These are phyloP conservation scores for Aythya fuligula DNA, from an alignment of 2,797 vertebrate genomes.

Conservation along the genomic window DNA sequence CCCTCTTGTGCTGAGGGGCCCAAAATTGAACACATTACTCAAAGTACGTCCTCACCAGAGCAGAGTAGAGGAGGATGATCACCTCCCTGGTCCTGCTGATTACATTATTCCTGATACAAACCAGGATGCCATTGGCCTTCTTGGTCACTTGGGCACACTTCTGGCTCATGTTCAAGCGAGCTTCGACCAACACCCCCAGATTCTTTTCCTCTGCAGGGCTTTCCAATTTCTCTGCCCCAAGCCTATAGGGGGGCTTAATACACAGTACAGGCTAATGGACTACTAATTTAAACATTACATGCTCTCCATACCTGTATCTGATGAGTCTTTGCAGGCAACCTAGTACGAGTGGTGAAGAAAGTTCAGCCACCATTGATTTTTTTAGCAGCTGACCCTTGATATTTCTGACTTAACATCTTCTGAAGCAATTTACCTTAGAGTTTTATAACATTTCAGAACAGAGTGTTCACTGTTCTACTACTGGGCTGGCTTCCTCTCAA, in stretches of 20 bases:
- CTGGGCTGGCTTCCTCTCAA: neutral
- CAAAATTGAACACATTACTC: no score
- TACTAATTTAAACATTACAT: neutral
- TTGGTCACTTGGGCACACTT: no score
- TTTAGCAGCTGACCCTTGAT: neutral
- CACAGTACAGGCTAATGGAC: neutral
- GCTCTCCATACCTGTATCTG: accelerated
- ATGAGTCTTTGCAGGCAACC: neutral
- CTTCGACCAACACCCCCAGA: no score
- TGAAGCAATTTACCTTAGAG: neutral
- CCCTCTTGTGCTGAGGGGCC: no score
- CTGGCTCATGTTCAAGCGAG: no score
- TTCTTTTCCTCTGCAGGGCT: no score
- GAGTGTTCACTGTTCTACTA: neutral
- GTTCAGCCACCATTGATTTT: neutral
- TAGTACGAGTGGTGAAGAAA: neutral
- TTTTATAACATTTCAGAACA: neutral
- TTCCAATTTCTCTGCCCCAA: no score
- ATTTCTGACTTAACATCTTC: neutral
- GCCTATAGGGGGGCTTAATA: neutral
- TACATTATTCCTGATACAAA: no score
- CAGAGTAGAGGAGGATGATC: no score
- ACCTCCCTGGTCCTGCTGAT: no score
- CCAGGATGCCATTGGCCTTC: no score
- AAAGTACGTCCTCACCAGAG: no score